Evolutionary conservation across 2,113 vertebrate genomes (phyloP).

Genomic region (Platysternon megacephalum): DNA sequence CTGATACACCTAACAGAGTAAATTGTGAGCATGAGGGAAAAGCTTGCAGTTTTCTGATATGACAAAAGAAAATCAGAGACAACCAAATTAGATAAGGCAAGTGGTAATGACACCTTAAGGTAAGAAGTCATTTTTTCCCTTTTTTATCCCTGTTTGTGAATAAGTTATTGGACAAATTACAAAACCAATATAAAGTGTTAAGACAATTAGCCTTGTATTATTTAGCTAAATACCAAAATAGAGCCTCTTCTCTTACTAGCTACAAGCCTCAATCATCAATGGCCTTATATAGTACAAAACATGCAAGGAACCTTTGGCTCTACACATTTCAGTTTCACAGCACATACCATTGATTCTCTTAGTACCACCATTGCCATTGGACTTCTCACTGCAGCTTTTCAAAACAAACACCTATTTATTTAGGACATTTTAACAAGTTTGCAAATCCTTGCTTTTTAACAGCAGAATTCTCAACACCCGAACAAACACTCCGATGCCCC

Average conservation of each 20-base stretch:
- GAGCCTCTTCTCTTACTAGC: neutral
- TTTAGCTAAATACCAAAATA: neutral
- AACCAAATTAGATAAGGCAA: neutral
- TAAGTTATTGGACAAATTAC: neutral
- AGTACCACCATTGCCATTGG: fast-evolving
- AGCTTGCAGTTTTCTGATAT: neutral
- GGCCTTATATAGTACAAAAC: neutral
- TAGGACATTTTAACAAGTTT: no score
- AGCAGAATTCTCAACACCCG: neutral
- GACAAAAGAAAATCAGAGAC: neutral
- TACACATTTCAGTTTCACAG: neutral
- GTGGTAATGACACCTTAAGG: fast-evolving
- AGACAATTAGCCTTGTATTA: neutral
- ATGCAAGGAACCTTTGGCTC: neutral
- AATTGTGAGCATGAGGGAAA: neutral
- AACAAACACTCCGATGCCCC: neutral
- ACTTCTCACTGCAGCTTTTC: neutral
- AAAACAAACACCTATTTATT: no score
- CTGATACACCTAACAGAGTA: neutral
- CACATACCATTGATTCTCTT: neutral
- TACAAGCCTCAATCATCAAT: neutral
- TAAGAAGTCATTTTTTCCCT: neutral
- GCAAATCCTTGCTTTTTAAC: neutral
- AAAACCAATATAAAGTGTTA: neutral
- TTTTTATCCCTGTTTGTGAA: neutral